phyloP scores from a whole-genome alignment of 2,113 vertebrate species.

The Hippocampus comes region DNA sequence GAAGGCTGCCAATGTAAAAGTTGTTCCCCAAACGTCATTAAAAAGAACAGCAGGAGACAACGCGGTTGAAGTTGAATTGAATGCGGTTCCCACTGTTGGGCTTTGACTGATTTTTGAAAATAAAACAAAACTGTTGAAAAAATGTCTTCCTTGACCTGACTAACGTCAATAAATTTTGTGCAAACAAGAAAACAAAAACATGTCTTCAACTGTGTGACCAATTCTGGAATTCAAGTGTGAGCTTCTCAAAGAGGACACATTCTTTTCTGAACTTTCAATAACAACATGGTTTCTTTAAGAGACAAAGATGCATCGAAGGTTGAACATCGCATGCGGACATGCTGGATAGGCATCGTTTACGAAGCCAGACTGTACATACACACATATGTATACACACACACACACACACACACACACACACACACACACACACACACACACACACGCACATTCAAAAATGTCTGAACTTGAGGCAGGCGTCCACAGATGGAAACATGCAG shows the following conservation, averaged over 20 bases:
- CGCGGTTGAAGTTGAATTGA: neutral
- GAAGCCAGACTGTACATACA: constrained; percentile 25
- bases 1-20: constrained; percentile 2
- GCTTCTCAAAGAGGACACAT: neutral
- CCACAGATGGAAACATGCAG: constrained; percentile 35
- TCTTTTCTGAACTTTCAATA: neutral
- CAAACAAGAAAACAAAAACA: neutral
- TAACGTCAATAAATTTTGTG: neutral
- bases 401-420: too few species aligned
- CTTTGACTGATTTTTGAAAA: neutral
- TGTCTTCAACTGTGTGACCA: neutral
- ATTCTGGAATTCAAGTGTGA: neutral
- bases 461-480: constrained; percentile 51
- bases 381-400: constrained; percentile 6
- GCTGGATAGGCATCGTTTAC: constrained; percentile 37
- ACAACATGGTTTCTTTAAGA: neutral
- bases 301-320: neutral
- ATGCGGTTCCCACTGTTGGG: neutral
- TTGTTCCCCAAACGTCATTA: constrained; percentile 35
- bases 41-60: constrained; percentile 19
- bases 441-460: constrained; percentile 48
- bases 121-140: too few species aligned
- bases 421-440: too few species aligned
- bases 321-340: constrained; percentile 1
- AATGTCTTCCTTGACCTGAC: too few species aligned